phyloP scores from a whole-genome alignment of 2,888 invertebrate genomes.

The Ophion costatus region DNA sequence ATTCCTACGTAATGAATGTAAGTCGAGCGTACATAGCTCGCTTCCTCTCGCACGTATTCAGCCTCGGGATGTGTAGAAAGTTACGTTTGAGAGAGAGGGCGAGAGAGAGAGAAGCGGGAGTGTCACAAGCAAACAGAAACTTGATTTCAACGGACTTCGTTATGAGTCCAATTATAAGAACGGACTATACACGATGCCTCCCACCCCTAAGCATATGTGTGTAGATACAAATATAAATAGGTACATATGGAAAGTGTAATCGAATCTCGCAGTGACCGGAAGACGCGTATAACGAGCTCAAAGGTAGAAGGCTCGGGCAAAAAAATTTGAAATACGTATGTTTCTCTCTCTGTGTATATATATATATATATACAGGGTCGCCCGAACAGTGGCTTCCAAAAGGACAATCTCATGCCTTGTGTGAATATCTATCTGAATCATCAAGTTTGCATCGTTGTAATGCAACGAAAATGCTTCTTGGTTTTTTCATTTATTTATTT shows the following conservation, averaged over 20 bases:
- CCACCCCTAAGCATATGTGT: not conserved
- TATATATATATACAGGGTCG: too few relatives aligned
- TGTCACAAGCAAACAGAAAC: slow-evolving; percentile 66
- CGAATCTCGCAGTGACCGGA: slow-evolving; percentile 12
- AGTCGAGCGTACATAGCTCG: not conserved
- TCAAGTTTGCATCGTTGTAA: too few relatives aligned
- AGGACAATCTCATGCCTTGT: too few relatives aligned
- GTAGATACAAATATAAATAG: slow-evolving; percentile 5
- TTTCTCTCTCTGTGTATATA: too few relatives aligned
- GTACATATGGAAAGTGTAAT: slow-evolving; percentile 18
- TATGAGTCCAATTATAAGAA: slow-evolving; percentile 74
- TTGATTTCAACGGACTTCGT: slow-evolving; percentile 71
- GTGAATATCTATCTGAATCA: too few relatives aligned
- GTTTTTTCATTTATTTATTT: too few relatives aligned
- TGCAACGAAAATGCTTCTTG: too few relatives aligned
- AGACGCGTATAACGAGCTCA: slow-evolving; percentile 1
- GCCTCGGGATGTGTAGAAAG: slow-evolving; percentile 45
- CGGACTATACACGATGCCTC: slow-evolving; percentile 51
- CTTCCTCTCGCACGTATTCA: slow-evolving; percentile 5
- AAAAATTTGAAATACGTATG: not conserved
- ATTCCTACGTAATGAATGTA: slow-evolving; percentile 10
- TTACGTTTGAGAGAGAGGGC: not conserved
- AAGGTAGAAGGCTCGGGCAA: not conserved
- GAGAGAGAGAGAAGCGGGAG: not conserved
- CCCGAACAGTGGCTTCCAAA: too few relatives aligned